Conservation (phyloP, 92 coral and sea anemone species). For the Galaxea fascicularis region DNA sequence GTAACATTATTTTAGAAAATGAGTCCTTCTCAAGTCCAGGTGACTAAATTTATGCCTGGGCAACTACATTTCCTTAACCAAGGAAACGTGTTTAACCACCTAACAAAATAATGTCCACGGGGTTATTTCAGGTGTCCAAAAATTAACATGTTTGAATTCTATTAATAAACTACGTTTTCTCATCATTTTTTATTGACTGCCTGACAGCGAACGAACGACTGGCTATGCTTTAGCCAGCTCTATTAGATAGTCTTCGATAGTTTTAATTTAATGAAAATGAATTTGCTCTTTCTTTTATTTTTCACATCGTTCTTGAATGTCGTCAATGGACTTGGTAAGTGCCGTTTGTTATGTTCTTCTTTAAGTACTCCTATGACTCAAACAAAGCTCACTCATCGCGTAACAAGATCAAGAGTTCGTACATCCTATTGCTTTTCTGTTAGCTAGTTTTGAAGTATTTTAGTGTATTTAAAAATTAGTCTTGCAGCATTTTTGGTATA, state of each 20-base stretch:
- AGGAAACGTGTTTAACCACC: slow-evolving; percentile 30
- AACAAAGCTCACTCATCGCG: no score
- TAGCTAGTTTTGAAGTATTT: no score
- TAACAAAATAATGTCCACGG: background rate
- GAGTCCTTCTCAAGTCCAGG: background rate
- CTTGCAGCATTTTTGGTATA: no score
- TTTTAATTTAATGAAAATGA: background rate
- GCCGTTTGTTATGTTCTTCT: background rate
- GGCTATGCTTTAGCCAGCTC: slow-evolving; percentile 40
- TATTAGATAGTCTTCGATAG: background rate
- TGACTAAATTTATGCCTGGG: background rate
- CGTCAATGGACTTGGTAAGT: slow-evolving; percentile 22
- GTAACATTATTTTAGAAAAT: background rate
- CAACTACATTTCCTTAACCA: background rate
- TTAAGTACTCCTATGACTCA: no score
- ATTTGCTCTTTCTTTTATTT: slow-evolving; percentile 3
- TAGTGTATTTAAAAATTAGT: no score
- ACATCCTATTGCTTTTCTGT: no score
- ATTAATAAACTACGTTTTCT: background rate
- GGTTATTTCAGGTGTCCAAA: slow-evolving; percentile 31
- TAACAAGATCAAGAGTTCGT: no score
- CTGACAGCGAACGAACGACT: background rate
- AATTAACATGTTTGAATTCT: background rate
- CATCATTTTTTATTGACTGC: background rate
- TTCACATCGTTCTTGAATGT: background rate